Base-by-base conservation (phyloP, 2,888 invertebrate genomes). In the Rhingia campestris region DNA sequence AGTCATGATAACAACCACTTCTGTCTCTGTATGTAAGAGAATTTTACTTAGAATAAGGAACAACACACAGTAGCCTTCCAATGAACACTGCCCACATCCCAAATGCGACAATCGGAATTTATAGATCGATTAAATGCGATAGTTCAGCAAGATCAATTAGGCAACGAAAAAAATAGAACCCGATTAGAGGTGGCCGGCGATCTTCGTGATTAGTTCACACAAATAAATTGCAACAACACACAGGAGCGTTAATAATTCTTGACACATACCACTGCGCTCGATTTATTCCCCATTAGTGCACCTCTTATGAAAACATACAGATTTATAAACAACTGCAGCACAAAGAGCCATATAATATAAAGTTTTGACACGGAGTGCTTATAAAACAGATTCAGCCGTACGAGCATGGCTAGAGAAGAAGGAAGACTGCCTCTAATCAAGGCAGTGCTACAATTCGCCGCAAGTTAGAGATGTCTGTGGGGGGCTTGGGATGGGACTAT, bases 301-400 rank as follows among this genome's bases (percentile, higher is more conserved):
- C 58, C 70, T 75, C 64, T 84, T 49, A 80, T 32, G 30, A 69
- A 80, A 45, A 80, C 54, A 75, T 32, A 80, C n/a, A 84, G 7
- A 37, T 64, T 33, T 6, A 66, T 4, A 22, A 80, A 75, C 30
- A 84, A 66, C 39, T 80, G 69, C 54, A 74, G n/a, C 32, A 84
- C 54, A 37, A 70, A 70, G 6, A 84, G 59, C 84, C 84, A 84
- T 72, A 49, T 41, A 32, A 47, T 14, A n/a, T 12, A 7, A 32
- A 80, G 74, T 59, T 43, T 49, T 22, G 84, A 80, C 56, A 61
- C 75, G 32, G 56, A 80, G 35, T 75, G 80, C 51, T 74, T 80
- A 58, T 70, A 84, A 66, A 80, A 84, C 84, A 61, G 80, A 84
- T 84, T 75, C 70, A 80, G 39, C 70, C 84, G 84, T 84, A 80